Conservation (phyloP, 2,888 invertebrate genomes). For the Encarsia formosa region DNA sequence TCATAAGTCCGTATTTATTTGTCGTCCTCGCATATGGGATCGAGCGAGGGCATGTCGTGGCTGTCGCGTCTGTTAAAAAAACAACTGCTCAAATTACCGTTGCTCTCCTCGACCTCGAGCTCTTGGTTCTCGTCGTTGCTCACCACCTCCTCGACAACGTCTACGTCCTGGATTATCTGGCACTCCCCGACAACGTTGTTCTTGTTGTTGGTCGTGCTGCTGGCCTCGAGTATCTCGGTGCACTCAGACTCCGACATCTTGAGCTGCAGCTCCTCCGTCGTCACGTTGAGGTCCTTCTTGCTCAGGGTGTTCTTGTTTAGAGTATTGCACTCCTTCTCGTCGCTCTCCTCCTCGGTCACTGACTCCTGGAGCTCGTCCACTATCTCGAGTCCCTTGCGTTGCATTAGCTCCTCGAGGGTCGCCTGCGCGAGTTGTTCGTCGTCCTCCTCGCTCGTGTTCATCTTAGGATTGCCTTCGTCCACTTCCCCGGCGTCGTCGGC, state of each 20-base stretch:
- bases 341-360: constrained; percentile 18
- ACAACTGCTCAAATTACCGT: constrained; percentile 34
- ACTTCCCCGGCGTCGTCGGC: not conserved
- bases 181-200: constrained; percentile 8
- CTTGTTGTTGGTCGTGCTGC: constrained; percentile 15
- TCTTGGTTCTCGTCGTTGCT: constrained; percentile 10
- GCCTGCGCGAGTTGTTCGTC: constrained; percentile 20
- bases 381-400: constrained; percentile 27
- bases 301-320: not conserved
- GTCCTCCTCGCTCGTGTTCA: constrained; percentile 3
- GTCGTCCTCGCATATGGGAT: constrained; percentile 31
- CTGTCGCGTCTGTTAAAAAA: constrained; percentile 36
- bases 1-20: no score
- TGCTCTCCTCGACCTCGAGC: constrained; percentile 26
- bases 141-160: constrained; percentile 23
- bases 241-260: constrained; percentile 22
- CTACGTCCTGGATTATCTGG: constrained; percentile 22
- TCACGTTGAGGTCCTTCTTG: not conserved
- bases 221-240: constrained; percentile 14
- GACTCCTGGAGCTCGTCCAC: constrained; percentile 28
- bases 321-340: constrained; percentile 17
- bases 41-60: constrained; percentile 35
- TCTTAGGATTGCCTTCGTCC: constrained; percentile 2
- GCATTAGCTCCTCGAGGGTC: constrained; percentile 28
- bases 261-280: constrained; percentile 13